These are phyloP conservation scores for Enteromius paludinosus DNA, from an alignment of 2,797 vertebrate species.

Conservation along the genomic window DNA sequence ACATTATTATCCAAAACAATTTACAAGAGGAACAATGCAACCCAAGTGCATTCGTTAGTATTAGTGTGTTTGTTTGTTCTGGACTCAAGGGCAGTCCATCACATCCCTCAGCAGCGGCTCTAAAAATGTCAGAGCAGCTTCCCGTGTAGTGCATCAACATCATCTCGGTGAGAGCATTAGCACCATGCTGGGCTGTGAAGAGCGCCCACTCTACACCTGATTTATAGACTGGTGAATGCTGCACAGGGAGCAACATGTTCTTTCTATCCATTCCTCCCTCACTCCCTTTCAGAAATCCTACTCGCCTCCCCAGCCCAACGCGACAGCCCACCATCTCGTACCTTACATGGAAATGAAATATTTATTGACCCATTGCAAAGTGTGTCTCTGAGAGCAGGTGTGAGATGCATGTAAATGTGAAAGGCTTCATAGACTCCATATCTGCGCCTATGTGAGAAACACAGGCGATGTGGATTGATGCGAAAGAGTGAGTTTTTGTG, in stretches of 20 bases:
- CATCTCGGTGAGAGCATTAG: conserved; percentile 46
- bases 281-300: conserved; percentile 33
- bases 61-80: conserved; percentile 3
- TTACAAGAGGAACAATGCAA: neutral
- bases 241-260: conserved; percentile 37
- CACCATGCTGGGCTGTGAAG: conserved; percentile 37
- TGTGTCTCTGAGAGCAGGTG: conserved; percentile 16
- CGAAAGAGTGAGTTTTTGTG: conserved; percentile 28
- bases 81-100: conserved; percentile 47
- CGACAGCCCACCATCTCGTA: conserved; percentile 57
- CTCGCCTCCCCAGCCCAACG: conserved; percentile 24
- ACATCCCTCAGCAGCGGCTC: conserved; percentile 50
- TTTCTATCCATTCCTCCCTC: conserved; percentile 38
- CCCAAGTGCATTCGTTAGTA: neutral
- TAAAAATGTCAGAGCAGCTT: conserved; percentile 48
- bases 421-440: conserved; percentile 13
- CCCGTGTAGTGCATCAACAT: conserved; percentile 52
- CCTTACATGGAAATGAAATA: conserved; percentile 67
- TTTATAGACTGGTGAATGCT: conserved; percentile 59
- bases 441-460: conserved; percentile 18
- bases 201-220: conserved; percentile 45
- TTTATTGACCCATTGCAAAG: conserved; percentile 52
- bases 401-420: conserved; percentile 23
- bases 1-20: neutral
- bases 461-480: conserved; percentile 15